Evolutionary conservation across 1,140 invertebrate genomes (phyloP).

Genomic region (Dendroctonus valens): DNA sequence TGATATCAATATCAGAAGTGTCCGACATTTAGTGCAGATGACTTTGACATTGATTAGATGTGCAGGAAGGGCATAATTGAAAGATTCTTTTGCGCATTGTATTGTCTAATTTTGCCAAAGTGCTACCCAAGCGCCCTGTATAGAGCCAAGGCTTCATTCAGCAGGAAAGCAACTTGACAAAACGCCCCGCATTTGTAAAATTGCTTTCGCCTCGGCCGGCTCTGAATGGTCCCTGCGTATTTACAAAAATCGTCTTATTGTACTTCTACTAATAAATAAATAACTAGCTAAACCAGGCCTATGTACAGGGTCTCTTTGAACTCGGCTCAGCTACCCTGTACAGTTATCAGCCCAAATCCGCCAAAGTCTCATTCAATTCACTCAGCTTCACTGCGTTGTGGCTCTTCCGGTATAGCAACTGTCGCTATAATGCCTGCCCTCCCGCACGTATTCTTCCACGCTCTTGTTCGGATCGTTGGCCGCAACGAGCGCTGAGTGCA

Average conservation of each 20-base stretch:
- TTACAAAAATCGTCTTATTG: too few species aligned
- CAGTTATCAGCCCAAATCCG: not conserved
- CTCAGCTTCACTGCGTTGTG: slow-evolving; percentile 59
- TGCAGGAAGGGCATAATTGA: not conserved
- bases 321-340: too few species aligned
- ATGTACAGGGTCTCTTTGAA: too few species aligned
- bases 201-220: too few species aligned
- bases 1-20: not conserved
- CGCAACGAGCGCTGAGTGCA: slow-evolving; percentile 62
- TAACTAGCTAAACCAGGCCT: too few species aligned
- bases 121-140: too few species aligned
- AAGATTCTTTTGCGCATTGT: not conserved
- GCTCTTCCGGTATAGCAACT: slow-evolving; percentile 63
- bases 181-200: too few species aligned
- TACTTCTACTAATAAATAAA: too few species aligned
- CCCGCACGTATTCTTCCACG: slow-evolving; percentile 64
- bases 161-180: too few species aligned
- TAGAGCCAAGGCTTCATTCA: too few species aligned
- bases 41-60: not conserved
- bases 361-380: not conserved
- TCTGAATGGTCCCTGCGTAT: too few species aligned
- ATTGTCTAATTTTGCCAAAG: too few species aligned
- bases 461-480: slow-evolving; percentile 60
- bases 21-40: not conserved
- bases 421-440: slow-evolving; percentile 55